These are phyloP conservation scores for Oophaga pumilio DNA, from an alignment of 2,113 vertebrate species.

Conservation along the genomic window DNA sequence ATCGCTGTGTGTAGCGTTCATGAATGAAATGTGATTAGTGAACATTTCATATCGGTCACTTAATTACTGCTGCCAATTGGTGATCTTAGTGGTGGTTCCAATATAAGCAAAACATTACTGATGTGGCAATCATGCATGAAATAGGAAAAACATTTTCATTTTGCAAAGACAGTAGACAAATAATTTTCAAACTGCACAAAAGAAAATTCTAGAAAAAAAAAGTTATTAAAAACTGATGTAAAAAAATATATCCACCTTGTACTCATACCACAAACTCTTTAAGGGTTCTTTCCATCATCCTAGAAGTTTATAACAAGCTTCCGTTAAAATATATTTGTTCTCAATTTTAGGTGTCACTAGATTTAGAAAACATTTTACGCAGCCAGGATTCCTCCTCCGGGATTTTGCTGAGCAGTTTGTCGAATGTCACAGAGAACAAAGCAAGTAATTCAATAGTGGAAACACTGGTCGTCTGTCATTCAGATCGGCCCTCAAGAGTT, in stretches of 20 bases:
- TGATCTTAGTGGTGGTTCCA: too few relatives aligned
- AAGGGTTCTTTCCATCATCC: background rate
- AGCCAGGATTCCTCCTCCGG: background rate
- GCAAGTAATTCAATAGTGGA: slow-evolving; percentile 42
- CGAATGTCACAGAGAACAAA: slow-evolving; percentile 13
- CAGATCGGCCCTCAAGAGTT: slow-evolving; percentile 1
- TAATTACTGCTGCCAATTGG: too few relatives aligned
- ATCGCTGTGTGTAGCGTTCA: too few relatives aligned
- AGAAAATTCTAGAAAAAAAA: too few relatives aligned
- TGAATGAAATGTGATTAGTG: too few relatives aligned
- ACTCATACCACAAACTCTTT: background rate
- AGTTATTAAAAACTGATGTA: too few relatives aligned
- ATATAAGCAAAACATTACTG: too few relatives aligned
- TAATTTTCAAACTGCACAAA: too few relatives aligned
- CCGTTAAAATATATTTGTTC: background rate
- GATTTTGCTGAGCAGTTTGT: slow-evolving; percentile 27
- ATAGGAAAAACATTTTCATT: too few relatives aligned
- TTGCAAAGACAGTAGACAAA: too few relatives aligned
- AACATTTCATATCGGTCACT: too few relatives aligned
- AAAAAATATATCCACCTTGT: background rate
- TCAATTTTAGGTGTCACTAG: slow-evolving; percentile 10
- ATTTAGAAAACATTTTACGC: background rate
- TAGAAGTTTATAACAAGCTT: background rate
- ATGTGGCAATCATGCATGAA: too few relatives aligned
- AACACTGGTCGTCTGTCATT: slow-evolving; percentile 23